phyloP scores from a whole-genome alignment of 2,888 invertebrate species.

The Clusia tigrina region DNA sequence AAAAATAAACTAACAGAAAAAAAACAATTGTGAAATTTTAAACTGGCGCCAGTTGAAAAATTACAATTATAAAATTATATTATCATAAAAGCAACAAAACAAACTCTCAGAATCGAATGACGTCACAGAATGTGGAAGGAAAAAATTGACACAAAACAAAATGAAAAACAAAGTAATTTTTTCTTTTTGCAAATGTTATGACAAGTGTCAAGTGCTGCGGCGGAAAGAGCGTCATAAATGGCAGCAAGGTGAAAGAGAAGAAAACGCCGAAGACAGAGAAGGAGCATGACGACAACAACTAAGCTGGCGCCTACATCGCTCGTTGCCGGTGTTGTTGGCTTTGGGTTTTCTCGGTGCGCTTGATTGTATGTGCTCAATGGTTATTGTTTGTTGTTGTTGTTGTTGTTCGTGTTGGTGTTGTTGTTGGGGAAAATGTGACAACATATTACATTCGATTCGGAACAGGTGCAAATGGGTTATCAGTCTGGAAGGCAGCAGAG shows the following conservation, averaged over 20 bases:
- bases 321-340: too few species aligned
- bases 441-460: neutral
- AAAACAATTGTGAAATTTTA: constrained; percentile 9
- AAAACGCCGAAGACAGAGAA: neutral
- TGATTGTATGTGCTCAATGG: too few species aligned
- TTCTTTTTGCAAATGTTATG: constrained; percentile 2
- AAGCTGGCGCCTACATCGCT: too few species aligned
- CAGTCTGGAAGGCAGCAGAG: neutral
- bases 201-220: constrained; percentile 1
- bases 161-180: neutral
- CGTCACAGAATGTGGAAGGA: neutral
- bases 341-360: too few species aligned
- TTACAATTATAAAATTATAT: constrained; percentile 8
- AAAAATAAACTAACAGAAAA: neutral
- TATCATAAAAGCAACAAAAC: neutral
- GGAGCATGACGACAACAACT: neutral
- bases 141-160: neutral
- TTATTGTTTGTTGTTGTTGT: neutral
- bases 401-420: neutral
- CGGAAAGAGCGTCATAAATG: neutral
- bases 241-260: neutral
- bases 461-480: neutral
- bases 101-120: neutral
- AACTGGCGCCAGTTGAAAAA: constrained; percentile 8
- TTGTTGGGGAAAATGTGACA: neutral